Evolutionary conservation across 2,797 vertebrate genomes (phyloP), one percentile per base, ranked within the genome.

Genomic region (Centroberyx gerrardi): DNA sequence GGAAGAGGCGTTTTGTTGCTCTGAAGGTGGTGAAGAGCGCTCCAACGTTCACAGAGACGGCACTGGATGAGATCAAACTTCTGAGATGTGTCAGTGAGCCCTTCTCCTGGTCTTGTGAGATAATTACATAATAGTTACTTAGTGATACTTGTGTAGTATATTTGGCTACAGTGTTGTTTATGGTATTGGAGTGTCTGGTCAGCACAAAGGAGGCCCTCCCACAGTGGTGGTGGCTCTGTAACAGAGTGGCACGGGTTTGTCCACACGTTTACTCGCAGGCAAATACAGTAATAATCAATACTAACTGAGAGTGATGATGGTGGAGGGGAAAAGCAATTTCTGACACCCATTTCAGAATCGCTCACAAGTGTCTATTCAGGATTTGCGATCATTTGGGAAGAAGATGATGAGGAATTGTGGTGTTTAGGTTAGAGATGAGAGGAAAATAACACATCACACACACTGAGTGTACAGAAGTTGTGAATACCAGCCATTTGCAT

Each of bases 21-120:
- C 86, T 94, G 88, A 95, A 94, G 87, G 91, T 95, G 82, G 93
- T 93, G 81, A 93, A 91, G 83, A 94, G 93, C 10, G 94, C 93
- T 48, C 69, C 83, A 6, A 92, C 72, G 1, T 94, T 90, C 80
- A 93, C 91, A 68, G 92, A 94, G 82, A 94, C 92, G 6, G 94
- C 94, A 4, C 70, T 92, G 82, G 94, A 94, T 83, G 94, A 94
- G 76, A 93, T 94, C 90, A 78, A 83, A 75, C 94, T 94, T 51
- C 92, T 94, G 68, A 94, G 93, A 92, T 93, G 93, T 87, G 93
- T 94, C 69, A 93, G 93, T 90, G 28, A 71, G 62, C 62, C n/a
- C 22, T 29, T 40, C 7, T 28, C 6, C 1, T 17, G 33, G 38
- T 53, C 5, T 44, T 46, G 31, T 53, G 15, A 31, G 14, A 31